Percentiles rank a stretch among this genome's conserved stretches.
Evolutionary conservation across 2,888 invertebrate genomes (phyloP).

Genomic region (Hirtodrosophila alboralis): DNA sequence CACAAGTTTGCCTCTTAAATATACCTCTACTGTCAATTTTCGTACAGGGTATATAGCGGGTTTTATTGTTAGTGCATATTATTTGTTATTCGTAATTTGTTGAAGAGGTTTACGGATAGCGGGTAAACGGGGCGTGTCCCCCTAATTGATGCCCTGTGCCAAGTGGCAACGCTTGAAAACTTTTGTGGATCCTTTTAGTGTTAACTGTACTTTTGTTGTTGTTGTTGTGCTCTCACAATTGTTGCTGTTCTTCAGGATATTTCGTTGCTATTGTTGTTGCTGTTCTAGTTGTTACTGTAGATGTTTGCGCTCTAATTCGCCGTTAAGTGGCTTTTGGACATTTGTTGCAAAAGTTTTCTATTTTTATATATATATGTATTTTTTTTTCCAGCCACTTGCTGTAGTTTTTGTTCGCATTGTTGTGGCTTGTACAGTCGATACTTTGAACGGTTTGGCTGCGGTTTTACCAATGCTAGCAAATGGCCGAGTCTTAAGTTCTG

Average conservation of each 20-base stretch:
- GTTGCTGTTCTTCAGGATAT: constrained; percentile 18
- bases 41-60: constrained; percentile 1
- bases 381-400: constrained; percentile 18
- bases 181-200: constrained; percentile 67
- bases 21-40: constrained; percentile 2
- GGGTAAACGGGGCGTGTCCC: constrained; percentile 2
- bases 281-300: constrained; percentile 23
- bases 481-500: constrained; percentile 29
- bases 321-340: constrained; percentile 77
- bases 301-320: constrained; percentile 73
- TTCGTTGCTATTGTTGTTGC: constrained; percentile 26
- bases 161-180: constrained; percentile 54
- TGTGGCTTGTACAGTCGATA: constrained; percentile 41
- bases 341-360: constrained; percentile 66
- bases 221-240: constrained; percentile 29
- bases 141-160: constrained; percentile 42
- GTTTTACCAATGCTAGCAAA: constrained; percentile 42
- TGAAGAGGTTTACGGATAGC: constrained; percentile 1
- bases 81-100: constrained; percentile 14
- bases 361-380: too few relatives aligned
- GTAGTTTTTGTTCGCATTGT: constrained; percentile 14
- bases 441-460: constrained; percentile 37
- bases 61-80: not conserved
- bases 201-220: constrained; percentile 61
- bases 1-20: too few relatives aligned